A percentile compares a stretch with the other conserved stretches of the same genome.
Conservation (phyloP, 2,113 vertebrate genomes). For the Cyanistes caeruleus region DNA sequence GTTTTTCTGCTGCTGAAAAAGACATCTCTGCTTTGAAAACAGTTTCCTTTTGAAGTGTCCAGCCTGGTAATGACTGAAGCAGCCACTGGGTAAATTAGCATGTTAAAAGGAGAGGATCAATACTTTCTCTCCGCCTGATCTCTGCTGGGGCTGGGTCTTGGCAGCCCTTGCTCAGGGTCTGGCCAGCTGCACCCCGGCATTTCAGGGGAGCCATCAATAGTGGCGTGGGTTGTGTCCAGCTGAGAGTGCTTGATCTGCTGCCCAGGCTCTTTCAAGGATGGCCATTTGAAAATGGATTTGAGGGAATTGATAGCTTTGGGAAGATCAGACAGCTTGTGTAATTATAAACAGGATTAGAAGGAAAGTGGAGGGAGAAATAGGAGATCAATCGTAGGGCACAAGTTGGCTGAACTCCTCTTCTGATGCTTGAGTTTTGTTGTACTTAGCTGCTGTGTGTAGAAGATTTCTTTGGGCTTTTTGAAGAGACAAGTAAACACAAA, state of each 20-base stretch:
- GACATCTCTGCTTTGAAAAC: slow-evolving; percentile 77
- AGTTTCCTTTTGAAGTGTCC: slow-evolving; percentile 84
- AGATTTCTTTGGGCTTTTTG: slow-evolving; percentile 35
- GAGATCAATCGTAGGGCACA: slow-evolving; percentile 54
- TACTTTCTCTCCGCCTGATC: slow-evolving; percentile 63
- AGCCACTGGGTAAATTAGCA: slow-evolving; percentile 84
- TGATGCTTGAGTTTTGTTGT: slow-evolving; percentile 55
- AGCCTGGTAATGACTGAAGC: slow-evolving; percentile 79
- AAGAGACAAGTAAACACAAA: slow-evolving; percentile 20
- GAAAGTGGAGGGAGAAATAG: slow-evolving; percentile 56
- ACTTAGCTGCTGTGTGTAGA: neutral
- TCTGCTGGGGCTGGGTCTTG: neutral
- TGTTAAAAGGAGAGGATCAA: slow-evolving; percentile 88
- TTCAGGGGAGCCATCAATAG: slow-evolving; percentile 51
- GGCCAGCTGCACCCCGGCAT: slow-evolving; percentile 47
- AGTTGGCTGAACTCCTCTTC: slow-evolving; percentile 50
- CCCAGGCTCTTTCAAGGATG: slow-evolving; percentile 53
- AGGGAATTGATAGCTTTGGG: slow-evolving; percentile 70
- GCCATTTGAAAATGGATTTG: slow-evolving; percentile 71
- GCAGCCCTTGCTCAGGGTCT: neutral
- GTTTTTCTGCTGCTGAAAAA: slow-evolving; percentile 72
- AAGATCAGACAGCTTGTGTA: slow-evolving; percentile 50
- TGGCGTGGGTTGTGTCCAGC: neutral
- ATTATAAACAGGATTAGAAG: slow-evolving; percentile 77
- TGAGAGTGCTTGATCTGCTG: slow-evolving; percentile 59